Percentiles rank a stretch among this genome's conserved stretches.
Conservation (phyloP, 2,113 vertebrate genomes). For the Triplophysa dalaica region DNA sequence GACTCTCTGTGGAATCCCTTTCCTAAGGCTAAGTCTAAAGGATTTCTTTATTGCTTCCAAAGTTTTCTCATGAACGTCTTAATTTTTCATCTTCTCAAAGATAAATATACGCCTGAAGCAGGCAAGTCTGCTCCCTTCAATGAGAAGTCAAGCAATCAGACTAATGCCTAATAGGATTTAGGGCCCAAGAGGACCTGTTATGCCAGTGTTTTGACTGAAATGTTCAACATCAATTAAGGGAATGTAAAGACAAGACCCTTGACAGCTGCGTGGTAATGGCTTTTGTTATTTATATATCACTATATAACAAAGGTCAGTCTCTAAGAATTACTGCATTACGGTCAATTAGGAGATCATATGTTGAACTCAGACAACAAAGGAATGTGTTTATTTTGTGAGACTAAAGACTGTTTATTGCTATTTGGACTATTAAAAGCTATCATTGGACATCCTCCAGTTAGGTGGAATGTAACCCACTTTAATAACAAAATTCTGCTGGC, state of each 20-base stretch:
- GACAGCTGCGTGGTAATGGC: background rate
- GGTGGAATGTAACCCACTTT: too few species aligned
- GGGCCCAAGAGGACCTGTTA: conserved; percentile 45
- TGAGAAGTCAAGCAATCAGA: conserved; percentile 7
- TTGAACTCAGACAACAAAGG: background rate
- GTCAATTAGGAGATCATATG: conserved; percentile 13
- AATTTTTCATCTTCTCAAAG: background rate
- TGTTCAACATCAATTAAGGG: conserved; percentile 56
- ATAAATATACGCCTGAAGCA: background rate
- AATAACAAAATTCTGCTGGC: too few species aligned
- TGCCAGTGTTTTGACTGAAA: conserved; percentile 48
- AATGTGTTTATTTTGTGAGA: background rate
- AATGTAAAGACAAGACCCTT: conserved; percentile 22
- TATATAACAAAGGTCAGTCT: background rate
- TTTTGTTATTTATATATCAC: background rate
- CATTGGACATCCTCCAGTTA: too few species aligned
- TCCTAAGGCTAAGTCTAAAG: background rate
- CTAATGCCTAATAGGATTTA: conserved; percentile 55
- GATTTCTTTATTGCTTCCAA: conserved; percentile 2
- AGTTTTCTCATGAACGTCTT: background rate
- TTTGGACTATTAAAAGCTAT: too few species aligned
- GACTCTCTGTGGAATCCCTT: background rate
- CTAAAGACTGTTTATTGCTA: background rate
- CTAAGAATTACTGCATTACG: conserved; percentile 17
- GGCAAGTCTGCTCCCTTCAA: background rate